These are phyloP conservation scores for Alligator mississippiensis DNA, from an alignment of 2,113 vertebrate genomes.

Conservation along the genomic window DNA sequence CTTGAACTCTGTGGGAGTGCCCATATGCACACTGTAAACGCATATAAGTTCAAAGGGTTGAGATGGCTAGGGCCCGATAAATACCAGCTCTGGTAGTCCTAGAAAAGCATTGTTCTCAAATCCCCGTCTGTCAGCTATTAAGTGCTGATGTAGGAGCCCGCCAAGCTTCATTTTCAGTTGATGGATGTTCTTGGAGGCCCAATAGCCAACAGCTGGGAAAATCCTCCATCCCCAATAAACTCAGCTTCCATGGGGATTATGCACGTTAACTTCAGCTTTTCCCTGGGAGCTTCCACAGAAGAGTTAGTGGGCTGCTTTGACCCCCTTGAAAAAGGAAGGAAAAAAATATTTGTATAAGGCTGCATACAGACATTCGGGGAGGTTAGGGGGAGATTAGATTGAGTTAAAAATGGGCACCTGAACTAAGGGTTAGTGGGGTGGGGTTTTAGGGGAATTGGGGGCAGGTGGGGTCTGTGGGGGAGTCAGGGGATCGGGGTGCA, in stretches of 20 bases:
- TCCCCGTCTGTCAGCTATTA: background rate
- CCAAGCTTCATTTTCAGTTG: background rate
- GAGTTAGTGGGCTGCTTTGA: background rate
- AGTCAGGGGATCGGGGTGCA: too few species aligned
- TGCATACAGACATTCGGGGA: too few species aligned
- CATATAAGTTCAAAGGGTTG: background rate
- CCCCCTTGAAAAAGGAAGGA: background rate
- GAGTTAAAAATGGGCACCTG: too few species aligned
- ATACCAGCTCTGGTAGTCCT: background rate
- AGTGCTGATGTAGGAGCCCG: constrained; percentile 34
- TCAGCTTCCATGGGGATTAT: constrained; percentile 48
- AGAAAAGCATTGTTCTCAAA: background rate
- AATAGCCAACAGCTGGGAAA: constrained; percentile 27
- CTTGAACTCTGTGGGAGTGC: constrained; percentile 15
- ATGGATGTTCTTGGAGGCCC: constrained; percentile 2
- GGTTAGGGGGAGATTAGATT: too few species aligned
- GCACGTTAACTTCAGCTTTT: constrained; percentile 37
- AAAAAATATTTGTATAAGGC: background rate
- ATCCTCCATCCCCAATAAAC: background rate
- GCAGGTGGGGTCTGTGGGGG: too few species aligned
- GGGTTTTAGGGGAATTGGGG: too few species aligned
- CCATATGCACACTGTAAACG: background rate
- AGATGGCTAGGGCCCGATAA: background rate
- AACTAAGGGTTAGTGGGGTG: too few species aligned
- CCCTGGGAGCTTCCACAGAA: background rate